Conservation (phyloP, 92 coral and sea anemone species). For the Palythoa caribaeorum region DNA sequence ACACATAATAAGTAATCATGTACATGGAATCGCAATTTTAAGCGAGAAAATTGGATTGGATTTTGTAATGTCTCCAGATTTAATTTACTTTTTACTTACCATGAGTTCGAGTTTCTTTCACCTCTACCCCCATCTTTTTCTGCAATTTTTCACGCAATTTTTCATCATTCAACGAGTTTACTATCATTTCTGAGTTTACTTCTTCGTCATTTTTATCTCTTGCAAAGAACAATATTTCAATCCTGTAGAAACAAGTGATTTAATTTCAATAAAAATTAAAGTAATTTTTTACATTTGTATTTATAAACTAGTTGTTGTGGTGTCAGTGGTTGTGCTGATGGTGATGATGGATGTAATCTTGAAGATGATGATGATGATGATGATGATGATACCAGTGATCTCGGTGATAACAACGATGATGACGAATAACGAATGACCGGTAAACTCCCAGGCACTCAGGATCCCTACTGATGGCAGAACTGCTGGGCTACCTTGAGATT, state of each 20-base stretch:
- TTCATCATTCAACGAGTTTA: not conserved
- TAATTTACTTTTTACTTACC: not conserved
- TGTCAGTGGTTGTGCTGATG: not conserved
- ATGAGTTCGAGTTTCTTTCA: not conserved
- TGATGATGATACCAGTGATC: too few relatives aligned
- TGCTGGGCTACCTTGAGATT: too few relatives aligned
- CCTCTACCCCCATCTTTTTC: not conserved
- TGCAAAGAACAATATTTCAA: constrained; percentile 26
- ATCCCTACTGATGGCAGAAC: too few relatives aligned
- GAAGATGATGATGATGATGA: too few relatives aligned
- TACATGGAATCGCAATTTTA: too few relatives aligned
- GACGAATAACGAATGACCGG: too few relatives aligned
- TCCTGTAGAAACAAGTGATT: not conserved
- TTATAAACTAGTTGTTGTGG: not conserved
- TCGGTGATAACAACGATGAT: too few relatives aligned
- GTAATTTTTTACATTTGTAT: not conserved
- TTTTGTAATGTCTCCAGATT: not conserved
- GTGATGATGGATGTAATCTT: not conserved
- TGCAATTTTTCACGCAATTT: not conserved
- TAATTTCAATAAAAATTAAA: not conserved
- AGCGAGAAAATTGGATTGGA: not conserved
- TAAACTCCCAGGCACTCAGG: too few relatives aligned
- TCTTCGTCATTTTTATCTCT: constrained; percentile 26
- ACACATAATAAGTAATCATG: too few relatives aligned
- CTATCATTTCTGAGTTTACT: not conserved